phyloP scores from a whole-genome alignment of 2,797 vertebrate genomes.

The Poecilia picta region DNA sequence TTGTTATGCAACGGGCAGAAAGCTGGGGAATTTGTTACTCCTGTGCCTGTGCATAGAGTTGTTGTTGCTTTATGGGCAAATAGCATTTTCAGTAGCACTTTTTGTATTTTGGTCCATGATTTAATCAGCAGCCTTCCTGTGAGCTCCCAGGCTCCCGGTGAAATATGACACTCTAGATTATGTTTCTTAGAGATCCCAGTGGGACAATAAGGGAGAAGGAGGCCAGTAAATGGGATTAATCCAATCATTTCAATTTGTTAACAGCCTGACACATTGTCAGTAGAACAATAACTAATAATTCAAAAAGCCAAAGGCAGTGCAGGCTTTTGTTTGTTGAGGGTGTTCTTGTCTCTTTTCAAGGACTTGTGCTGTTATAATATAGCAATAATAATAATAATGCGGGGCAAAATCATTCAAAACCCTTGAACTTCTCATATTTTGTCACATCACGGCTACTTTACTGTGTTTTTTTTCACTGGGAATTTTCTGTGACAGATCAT shows the following conservation, averaged over 20 bases:
- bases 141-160: conserved; percentile 54
- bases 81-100: not conserved
- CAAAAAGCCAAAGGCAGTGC: conserved; percentile 53
- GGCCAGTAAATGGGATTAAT: conserved; percentile 68
- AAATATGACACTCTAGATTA: conserved; percentile 73
- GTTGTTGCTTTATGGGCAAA: not conserved
- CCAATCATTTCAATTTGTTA: conserved; percentile 77
- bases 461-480: not conserved
- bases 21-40: not conserved
- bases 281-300: conserved; percentile 78
- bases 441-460: not conserved
- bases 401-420: not conserved
- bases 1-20: not conserved
- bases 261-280: conserved; percentile 71
- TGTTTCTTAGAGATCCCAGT: conserved; percentile 58
- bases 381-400: conserved; percentile 65
- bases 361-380: conserved; percentile 64
- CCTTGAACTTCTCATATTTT: conserved; percentile 1
- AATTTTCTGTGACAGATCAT: not conserved
- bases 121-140: conserved; percentile 74
- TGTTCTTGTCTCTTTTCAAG: conserved; percentile 68
- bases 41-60: not conserved
- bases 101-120: conserved; percentile 56
- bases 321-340: conserved; percentile 62
- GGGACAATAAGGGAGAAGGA: conserved; percentile 61